Conservation (phyloP, 92 coral and sea anemone genomes). For the Porites rus region DNA sequence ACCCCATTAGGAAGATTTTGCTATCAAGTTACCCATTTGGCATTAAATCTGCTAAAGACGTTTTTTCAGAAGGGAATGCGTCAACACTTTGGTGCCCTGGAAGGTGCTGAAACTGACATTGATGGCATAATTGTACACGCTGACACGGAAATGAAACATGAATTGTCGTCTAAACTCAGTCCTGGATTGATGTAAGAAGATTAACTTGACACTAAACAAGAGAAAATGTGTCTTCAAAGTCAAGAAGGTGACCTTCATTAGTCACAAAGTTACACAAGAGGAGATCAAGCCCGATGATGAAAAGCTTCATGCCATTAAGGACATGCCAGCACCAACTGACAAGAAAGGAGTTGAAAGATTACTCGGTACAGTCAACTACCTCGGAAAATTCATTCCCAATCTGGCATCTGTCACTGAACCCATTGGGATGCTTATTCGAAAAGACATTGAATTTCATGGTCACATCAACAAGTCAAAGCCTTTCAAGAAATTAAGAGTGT, state of each 20-base stretch:
- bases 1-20: slow-evolving; percentile 17
- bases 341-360: slow-evolving; percentile 51
- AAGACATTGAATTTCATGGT: slow-evolving; percentile 38
- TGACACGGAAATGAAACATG: slow-evolving; percentile 33
- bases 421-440: not conserved
- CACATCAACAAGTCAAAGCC: slow-evolving; percentile 40
- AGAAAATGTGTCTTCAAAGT: slow-evolving; percentile 51
- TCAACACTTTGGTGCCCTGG: slow-evolving; percentile 42
- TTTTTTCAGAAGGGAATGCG: slow-evolving; percentile 42
- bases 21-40: slow-evolving; percentile 54
- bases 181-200: slow-evolving; percentile 31
- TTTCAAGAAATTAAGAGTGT: slow-evolving; percentile 13
- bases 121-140: not conserved
- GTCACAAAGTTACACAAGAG: slow-evolving; percentile 40
- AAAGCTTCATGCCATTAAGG: slow-evolving; percentile 27
- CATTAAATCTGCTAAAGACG: slow-evolving; percentile 49
- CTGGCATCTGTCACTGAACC: slow-evolving; percentile 49
- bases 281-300: not conserved
- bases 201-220: not conserved
- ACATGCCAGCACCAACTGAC: slow-evolving; percentile 55
- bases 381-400: slow-evolving; percentile 38
- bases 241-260: slow-evolving; percentile 54
- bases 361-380: slow-evolving; percentile 44
- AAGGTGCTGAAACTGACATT: slow-evolving; percentile 35
- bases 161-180: slow-evolving; percentile 45